phyloP scores from a whole-genome alignment of 2,888 invertebrate species.

The Chaetoderma sp. region DNA sequence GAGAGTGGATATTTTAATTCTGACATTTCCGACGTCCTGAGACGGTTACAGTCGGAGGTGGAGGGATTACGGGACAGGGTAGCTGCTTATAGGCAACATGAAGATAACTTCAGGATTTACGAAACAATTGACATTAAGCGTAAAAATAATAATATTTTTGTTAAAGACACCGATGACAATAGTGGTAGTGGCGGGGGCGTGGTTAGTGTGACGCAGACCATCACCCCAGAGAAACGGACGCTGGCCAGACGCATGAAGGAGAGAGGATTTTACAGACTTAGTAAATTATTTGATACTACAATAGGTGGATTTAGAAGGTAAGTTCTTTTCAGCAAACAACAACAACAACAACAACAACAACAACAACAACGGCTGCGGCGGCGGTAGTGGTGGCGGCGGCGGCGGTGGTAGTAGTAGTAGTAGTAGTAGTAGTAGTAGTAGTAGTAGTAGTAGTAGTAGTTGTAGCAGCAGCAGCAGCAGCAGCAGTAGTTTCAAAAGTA shows the following conservation, averaged over 20 bases:
- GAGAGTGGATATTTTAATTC: slow-evolving; percentile 4
- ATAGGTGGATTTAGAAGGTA: slow-evolving; percentile 3
- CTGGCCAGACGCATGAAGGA: slow-evolving; percentile 3
- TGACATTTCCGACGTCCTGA: background rate
- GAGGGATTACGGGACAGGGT: background rate
- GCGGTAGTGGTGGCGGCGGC: too few relatives aligned
- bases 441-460: too few relatives aligned
- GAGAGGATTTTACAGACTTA: slow-evolving; percentile 2
- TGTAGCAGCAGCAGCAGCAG: too few relatives aligned
- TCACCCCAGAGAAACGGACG: too few relatives aligned
- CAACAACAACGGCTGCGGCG: too few relatives aligned
- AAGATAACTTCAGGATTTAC: background rate
- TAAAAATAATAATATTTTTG: background rate
- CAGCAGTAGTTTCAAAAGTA: too few relatives aligned
- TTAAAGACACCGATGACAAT: background rate
- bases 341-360: too few relatives aligned
- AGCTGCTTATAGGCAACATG: background rate
- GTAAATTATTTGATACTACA: background rate
- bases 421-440: too few relatives aligned
- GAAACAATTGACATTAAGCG: slow-evolving; percentile 6
- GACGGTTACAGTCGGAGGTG: slow-evolving; percentile 1
- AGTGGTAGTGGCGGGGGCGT: too few relatives aligned
- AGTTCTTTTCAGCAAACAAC: too few relatives aligned
- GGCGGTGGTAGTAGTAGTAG: too few relatives aligned
- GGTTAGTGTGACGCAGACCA: too few relatives aligned